phyloP scores from a whole-genome alignment of 2,888 invertebrate species.

The Odontothrips loti region DNA sequence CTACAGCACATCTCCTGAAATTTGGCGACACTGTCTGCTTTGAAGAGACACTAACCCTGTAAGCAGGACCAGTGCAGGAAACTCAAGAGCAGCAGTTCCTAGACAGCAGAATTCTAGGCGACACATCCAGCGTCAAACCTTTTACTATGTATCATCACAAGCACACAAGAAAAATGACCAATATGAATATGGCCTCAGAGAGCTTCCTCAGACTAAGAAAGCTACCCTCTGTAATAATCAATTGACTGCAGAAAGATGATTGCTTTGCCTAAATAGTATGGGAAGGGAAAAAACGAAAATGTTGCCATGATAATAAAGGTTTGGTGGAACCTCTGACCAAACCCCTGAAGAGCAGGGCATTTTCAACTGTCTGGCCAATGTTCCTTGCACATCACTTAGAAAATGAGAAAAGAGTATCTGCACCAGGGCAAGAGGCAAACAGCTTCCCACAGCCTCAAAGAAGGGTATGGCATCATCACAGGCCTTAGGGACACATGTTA shows the following conservation, averaged over 20 bases:
- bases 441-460: neutral
- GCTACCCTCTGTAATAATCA: neutral
- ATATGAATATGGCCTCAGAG: neutral
- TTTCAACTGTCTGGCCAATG: neutral
- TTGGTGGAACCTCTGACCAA: neutral
- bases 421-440: neutral
- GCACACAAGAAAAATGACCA: neutral
- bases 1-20: neutral
- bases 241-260: neutral
- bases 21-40: constrained; percentile 6
- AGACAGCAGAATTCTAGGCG: neutral
- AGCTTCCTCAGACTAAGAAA: neutral
- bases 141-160: constrained; percentile 28
- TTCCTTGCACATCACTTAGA: neutral
- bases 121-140: constrained; percentile 28
- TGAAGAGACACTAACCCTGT: neutral
- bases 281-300: neutral
- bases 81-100: neutral
- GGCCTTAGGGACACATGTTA: neutral
- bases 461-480: neutral
- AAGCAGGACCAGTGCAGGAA: neutral
- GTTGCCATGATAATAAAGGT: neutral
- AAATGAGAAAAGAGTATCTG: neutral
- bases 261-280: neutral
- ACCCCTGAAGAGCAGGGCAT: neutral